Percentiles rank a stretch among this genome's conserved stretches.
Conservation (phyloP, 2,888 invertebrate species). For the Gastracanthus pulcherrimus region DNA sequence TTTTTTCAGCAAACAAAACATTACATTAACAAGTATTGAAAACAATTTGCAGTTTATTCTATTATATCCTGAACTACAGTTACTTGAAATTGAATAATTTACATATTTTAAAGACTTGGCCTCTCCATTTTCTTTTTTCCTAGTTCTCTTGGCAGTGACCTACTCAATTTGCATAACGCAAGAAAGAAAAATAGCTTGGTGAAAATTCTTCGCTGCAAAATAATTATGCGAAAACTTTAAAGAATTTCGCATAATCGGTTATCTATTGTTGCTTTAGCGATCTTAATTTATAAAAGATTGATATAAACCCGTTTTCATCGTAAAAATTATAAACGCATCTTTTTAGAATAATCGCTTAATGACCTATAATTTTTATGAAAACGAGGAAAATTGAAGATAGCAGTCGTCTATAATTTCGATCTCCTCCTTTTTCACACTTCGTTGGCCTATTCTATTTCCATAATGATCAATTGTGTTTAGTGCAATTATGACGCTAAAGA, state of each 20-base stretch:
- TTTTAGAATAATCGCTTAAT: background rate
- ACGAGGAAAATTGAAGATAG: background rate
- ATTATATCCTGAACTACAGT: constrained; percentile 1
- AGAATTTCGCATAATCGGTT: constrained; percentile 1
- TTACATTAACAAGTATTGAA: background rate
- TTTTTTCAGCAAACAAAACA: background rate
- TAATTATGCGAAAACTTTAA: constrained; percentile 8
- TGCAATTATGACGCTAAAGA: constrained; percentile 1
- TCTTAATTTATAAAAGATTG: constrained; percentile 9
- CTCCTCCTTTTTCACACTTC: constrained; percentile 1
- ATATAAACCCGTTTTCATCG: background rate
- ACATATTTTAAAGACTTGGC: constrained; percentile 20
- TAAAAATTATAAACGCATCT: background rate
- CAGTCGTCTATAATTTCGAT: no score
- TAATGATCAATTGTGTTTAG: background rate
- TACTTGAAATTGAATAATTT: constrained; percentile 43
- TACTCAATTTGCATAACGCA: constrained; percentile 50
- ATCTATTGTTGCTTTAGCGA: background rate
- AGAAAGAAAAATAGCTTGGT: background rate
- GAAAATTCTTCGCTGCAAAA: constrained; percentile 10
- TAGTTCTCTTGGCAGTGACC: constrained; percentile 54
- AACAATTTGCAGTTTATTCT: constrained; percentile 8
- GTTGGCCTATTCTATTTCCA: constrained; percentile 30
- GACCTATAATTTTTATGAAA: background rate
- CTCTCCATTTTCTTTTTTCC: constrained; percentile 25